phyloP scores from a whole-genome alignment of 2,113 vertebrate genomes.

The Chaenocephalus aceratus region DNA sequence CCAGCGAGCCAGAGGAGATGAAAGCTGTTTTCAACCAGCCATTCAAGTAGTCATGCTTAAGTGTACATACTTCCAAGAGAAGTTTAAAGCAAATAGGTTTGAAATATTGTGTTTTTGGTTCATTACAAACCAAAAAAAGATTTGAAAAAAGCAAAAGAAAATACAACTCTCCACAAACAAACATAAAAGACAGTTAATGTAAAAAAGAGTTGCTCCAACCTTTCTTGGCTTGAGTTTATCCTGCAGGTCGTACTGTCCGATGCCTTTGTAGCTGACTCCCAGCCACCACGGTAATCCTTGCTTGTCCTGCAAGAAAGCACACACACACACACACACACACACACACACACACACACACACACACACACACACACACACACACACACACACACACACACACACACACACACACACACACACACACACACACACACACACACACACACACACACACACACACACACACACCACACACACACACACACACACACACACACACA shows the following conservation, averaged over 20 bases:
- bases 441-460: slow-evolving; percentile 12
- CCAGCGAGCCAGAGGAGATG: slow-evolving; percentile 37
- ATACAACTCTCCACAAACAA: no score
- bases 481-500: slow-evolving; percentile 5
- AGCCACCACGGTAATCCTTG: slow-evolving; percentile 99
- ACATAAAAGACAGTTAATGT: background rate
- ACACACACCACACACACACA: slow-evolving; percentile 15
- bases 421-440: slow-evolving; percentile 12
- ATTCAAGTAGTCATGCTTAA: no score
- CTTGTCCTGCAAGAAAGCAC: slow-evolving; percentile 90
- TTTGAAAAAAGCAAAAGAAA: no score
- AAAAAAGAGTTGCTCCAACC: slow-evolving; percentile 79
- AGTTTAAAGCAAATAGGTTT: background rate
- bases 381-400: slow-evolving; percentile 4
- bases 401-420: slow-evolving; percentile 13
- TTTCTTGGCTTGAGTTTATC: slow-evolving; percentile 97
- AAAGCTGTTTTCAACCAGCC: slow-evolving; percentile 1
- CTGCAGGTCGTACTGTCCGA: slow-evolving; percentile 96
- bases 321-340: slow-evolving; percentile 10
- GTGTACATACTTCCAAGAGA: background rate
- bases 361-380: no score
- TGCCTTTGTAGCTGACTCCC: slow-evolving; percentile 97
- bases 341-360: slow-evolving; percentile 16
- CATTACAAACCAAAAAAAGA: background rate
- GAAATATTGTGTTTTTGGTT: background rate